Conservation (phyloP, 2,888 invertebrate genomes). For the Hofmannophila pseudospretella region DNA sequence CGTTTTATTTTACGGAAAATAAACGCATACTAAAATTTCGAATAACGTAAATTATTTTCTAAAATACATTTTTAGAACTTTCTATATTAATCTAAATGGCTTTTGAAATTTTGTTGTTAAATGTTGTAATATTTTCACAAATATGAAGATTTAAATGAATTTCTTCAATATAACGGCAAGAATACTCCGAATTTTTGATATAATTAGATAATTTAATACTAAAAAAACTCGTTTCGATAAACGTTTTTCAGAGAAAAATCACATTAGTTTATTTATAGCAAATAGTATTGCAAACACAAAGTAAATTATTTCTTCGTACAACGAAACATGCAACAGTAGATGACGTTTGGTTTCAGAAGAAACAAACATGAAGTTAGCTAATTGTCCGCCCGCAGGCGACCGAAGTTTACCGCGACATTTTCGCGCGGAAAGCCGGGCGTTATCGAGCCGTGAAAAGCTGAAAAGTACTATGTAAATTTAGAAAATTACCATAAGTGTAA, state of each 20-base stretch:
- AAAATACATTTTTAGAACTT: too few relatives aligned
- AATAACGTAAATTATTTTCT: neutral
- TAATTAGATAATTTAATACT: too few relatives aligned
- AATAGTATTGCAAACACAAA: neutral
- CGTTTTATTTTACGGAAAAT: slow-evolving; percentile 31
- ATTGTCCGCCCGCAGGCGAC: slow-evolving; percentile 43
- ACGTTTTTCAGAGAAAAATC: neutral
- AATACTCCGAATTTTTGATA: too few relatives aligned
- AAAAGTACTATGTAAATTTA: slow-evolving; percentile 52
- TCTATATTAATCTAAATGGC: too few relatives aligned
- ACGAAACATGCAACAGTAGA: slow-evolving; percentile 27
- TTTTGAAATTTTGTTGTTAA: too few relatives aligned
- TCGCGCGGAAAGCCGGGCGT: slow-evolving; percentile 79
- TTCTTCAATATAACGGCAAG: too few relatives aligned
- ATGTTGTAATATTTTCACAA: too few relatives aligned
- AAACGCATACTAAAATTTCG: neutral
- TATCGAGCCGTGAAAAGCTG: slow-evolving; percentile 74
- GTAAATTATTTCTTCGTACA: slow-evolving; percentile 25
- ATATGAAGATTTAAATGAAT: too few relatives aligned
- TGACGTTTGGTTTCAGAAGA: slow-evolving; percentile 68
- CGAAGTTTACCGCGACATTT: slow-evolving; percentile 76
- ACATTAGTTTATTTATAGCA: too few relatives aligned
- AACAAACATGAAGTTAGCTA: slow-evolving; percentile 71
- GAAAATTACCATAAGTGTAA: slow-evolving; percentile 33
- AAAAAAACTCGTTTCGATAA: neutral